Conservation (phyloP, 2,797 vertebrate species). For the Ispidina lecontei region DNA sequence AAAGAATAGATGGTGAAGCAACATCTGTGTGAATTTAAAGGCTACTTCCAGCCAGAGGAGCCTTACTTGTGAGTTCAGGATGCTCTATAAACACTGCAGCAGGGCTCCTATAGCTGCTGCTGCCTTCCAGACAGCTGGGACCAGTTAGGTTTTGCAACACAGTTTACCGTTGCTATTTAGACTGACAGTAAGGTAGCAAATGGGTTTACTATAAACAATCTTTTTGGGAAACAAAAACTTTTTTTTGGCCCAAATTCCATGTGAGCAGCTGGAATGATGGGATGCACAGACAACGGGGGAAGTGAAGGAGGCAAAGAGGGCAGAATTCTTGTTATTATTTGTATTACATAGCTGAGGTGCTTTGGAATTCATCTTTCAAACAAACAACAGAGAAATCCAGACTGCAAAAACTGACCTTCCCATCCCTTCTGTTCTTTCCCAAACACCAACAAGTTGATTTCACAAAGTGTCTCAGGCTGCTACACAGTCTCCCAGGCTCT, state of each 20-base stretch:
- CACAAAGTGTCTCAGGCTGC: background rate
- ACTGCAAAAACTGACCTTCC: background rate
- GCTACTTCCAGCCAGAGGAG: slow-evolving; percentile 42
- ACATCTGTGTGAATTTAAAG: slow-evolving; percentile 67
- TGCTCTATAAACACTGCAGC: slow-evolving; percentile 35
- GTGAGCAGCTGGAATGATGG: background rate
- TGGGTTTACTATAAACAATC: background rate
- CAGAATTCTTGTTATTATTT: background rate
- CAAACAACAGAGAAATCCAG: background rate
- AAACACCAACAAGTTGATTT: background rate
- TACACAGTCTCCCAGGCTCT: background rate
- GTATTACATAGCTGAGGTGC: background rate
- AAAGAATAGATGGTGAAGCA: slow-evolving; percentile 70
- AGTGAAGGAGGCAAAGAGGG: background rate
- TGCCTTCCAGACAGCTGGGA: slow-evolving; percentile 1
- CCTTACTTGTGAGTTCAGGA: slow-evolving; percentile 10
- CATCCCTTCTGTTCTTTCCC: background rate
- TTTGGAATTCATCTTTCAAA: slow-evolving; percentile 24
- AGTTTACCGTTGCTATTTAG: background rate
- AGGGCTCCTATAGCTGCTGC: background rate
- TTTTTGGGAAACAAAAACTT: background rate
- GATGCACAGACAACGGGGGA: background rate
- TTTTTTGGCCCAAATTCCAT: background rate
- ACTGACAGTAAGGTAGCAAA: slow-evolving; percentile 36
- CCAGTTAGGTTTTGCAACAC: background rate